Evolutionary conservation across 2,888 invertebrate species (phyloP).

Genomic region (Venusia cambrica): DNA sequence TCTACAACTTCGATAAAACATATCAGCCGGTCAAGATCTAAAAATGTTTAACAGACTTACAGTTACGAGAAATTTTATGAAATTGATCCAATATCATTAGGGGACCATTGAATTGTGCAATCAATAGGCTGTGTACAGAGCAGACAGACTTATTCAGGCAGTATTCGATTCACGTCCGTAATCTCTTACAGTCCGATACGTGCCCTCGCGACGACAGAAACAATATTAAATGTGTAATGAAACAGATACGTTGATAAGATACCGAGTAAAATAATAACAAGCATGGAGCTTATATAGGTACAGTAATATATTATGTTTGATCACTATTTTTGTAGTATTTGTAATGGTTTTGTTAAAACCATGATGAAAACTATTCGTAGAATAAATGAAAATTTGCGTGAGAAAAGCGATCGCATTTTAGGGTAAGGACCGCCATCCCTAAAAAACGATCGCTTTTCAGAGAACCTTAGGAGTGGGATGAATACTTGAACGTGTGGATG

Average conservation of each 20-base stretch:
- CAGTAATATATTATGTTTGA: too few relatives aligned
- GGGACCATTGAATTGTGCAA: conserved; percentile 16
- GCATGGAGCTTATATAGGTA: conserved; percentile 3
- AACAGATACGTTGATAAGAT: conserved; percentile 29
- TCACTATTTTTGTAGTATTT: too few relatives aligned
- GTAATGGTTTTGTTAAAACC: too few relatives aligned
- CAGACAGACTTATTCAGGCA: conserved; percentile 36
- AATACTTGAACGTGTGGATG: too few relatives aligned
- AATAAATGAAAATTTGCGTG: too few relatives aligned
- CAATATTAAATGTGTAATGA: conserved; percentile 37
- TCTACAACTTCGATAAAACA: too few relatives aligned
- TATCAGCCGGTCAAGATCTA: too few relatives aligned
- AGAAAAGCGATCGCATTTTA: too few relatives aligned
- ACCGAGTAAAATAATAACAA: conserved; percentile 15
- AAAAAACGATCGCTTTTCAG: too few relatives aligned
- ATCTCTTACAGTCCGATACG: conserved; percentile 57
- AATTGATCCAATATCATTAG: conserved; percentile 15
- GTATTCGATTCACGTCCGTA: conserved; percentile 59
- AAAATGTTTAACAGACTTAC: neutral
- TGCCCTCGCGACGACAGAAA: conserved; percentile 42
- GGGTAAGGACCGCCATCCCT: too few relatives aligned
- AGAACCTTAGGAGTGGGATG: too few relatives aligned
- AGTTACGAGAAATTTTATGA: conserved; percentile 10
- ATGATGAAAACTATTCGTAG: too few relatives aligned
- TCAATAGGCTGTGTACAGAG: conserved; percentile 41